Percentiles rank a stretch among this genome's conserved stretches.
Conservation (phyloP, 2,797 vertebrate species). For the Gallirallus australis region DNA sequence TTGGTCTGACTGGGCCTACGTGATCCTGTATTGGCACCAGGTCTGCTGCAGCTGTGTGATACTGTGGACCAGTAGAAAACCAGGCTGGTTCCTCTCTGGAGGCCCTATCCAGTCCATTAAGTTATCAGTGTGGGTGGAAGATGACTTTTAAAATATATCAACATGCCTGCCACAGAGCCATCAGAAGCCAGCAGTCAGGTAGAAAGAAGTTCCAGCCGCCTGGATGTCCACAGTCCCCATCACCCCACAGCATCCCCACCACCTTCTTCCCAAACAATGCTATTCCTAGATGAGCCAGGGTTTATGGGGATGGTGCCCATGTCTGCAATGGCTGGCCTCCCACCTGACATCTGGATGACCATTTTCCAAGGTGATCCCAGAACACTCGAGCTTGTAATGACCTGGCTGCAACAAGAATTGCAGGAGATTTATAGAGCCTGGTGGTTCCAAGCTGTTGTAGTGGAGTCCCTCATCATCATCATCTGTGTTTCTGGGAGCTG, state of each 20-base stretch:
- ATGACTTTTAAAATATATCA: neutral
- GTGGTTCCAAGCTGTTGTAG: neutral
- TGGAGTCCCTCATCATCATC: neutral
- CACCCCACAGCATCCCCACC: neutral
- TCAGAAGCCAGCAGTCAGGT: neutral
- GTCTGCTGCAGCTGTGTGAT: neutral
- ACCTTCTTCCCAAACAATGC: neutral
- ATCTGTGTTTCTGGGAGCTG: neutral
- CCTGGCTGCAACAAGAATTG: neutral
- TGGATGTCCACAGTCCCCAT: neutral
- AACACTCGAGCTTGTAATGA: neutral
- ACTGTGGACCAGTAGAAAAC: neutral
- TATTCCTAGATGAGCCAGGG: neutral
- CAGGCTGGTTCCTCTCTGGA: neutral
- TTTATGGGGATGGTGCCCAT: fast-evolving
- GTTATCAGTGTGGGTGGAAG: fast-evolving
- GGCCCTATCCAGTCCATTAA: neutral
- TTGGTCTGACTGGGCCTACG: fast-evolving
- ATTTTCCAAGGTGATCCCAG: neutral
- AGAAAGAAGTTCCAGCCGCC: neutral
- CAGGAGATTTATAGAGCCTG: neutral
- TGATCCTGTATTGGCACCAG: neutral
- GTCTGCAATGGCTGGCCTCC: neutral
- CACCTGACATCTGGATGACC: neutral
- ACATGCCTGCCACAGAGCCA: fast-evolving